phyloP scores from a whole-genome alignment of 2,113 vertebrate genomes.

The Typhlomys cinereus region DNA sequence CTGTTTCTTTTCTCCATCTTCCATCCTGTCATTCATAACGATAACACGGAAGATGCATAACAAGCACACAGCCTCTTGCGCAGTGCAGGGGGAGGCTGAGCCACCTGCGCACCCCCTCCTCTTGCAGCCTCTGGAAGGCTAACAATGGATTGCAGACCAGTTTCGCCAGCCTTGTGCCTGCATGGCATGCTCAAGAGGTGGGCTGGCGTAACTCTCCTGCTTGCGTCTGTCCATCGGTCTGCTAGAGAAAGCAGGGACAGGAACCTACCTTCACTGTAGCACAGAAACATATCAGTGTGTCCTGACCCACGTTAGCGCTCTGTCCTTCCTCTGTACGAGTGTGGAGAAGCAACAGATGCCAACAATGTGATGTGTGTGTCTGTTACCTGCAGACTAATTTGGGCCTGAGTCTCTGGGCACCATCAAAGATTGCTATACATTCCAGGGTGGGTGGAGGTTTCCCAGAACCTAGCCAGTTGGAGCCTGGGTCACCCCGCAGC shows the following conservation, averaged over 20 bases:
- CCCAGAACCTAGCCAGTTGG: neutral
- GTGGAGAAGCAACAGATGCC: neutral
- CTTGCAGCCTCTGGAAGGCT: neutral
- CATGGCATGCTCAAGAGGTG: neutral
- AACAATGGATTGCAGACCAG: accelerated
- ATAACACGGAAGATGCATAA: neutral
- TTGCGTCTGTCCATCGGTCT: neutral
- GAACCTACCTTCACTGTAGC: accelerated
- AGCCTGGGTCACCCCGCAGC: no score
- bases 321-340: accelerated
- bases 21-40: neutral
- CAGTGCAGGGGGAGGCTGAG: neutral
- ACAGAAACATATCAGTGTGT: neutral
- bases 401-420: no score
- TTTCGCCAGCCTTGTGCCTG: neutral
- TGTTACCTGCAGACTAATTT: neutral
- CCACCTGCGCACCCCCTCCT: accelerated
- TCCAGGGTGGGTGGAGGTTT: accelerated
- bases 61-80: neutral
- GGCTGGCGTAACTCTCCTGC: neutral
- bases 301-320: neutral
- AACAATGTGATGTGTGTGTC: neutral
- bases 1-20: slow-evolving; percentile 24
- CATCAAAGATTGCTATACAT: accelerated
- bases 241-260: neutral